Percentiles rank a stretch among this genome's conserved stretches.
Conservation (phyloP, 2,888 invertebrate species). For the Macropis europaea region DNA sequence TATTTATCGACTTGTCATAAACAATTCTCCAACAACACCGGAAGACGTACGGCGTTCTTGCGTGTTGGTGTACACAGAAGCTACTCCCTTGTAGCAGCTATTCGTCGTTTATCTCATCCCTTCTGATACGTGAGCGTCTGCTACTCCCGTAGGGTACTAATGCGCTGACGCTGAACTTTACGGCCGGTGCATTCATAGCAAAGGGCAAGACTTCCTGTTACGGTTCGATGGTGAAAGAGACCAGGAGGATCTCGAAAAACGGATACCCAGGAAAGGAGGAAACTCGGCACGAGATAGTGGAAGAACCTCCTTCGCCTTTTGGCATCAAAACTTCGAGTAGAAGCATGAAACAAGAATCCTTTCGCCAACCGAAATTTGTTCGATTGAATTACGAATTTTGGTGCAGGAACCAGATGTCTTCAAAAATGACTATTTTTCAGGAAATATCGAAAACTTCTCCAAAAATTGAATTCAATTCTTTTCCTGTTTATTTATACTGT, state of each 20-base stretch:
- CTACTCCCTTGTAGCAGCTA: neutral
- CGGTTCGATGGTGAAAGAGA: neutral
- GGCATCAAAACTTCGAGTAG: no score
- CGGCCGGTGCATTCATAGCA: constrained; percentile 22
- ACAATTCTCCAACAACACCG: constrained; percentile 12
- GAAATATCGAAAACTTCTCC: no score
- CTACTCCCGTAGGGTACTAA: constrained; percentile 13
- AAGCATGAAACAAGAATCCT: no score
- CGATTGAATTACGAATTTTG: no score
- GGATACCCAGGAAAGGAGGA: neutral
- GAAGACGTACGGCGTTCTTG: constrained; percentile 3
- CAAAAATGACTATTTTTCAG: no score
- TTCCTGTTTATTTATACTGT: no score
- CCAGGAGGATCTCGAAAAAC: neutral
- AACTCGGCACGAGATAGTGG: neutral
- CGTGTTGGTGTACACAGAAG: neutral
- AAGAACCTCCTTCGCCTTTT: neutral
- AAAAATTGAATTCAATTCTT: no score
- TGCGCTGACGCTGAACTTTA: constrained; percentile 19
- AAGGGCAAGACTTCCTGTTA: neutral
- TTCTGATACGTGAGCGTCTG: constrained; percentile 36
- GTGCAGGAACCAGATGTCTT: no score
- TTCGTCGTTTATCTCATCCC: constrained; percentile 23
- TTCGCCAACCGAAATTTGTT: no score
- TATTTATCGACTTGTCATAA: constrained; percentile 15